Base-by-base conservation (phyloP, 2,797 vertebrate species). In the Leptoclinus maculatus region DNA sequence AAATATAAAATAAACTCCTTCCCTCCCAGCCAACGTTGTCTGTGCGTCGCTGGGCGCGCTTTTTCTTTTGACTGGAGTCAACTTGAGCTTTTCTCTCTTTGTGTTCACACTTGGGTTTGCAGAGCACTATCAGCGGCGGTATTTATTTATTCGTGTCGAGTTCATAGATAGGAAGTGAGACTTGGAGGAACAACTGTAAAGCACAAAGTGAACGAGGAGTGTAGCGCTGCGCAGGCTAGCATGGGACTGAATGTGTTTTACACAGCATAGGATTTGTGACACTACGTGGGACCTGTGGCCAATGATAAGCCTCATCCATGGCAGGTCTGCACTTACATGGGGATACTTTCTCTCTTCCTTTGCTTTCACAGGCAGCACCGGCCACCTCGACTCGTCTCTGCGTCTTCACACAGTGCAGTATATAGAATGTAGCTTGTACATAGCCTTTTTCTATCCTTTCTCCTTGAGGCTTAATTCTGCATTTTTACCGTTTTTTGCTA, bases 341-440 rank as follows among this genome's bases (percentile, higher is more conserved):
- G 95, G 94, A 94, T 95, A 95, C 94, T 95, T 96, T 95, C 95
- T 89, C 78, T 91, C 90, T 92, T 93, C 94, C 93, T 85, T 94
- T 96, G 94, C 93, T 96, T 97, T 96, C 95, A 87, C 96, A 96
- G 97, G 97, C 97, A 96, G 95, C 95, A 96, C 95, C 94, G 68
- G 63, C 83, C 88, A 87, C 88, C 63, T 94, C n/a, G 2, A 14
- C 54, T 32, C 92, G 78, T 93, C 92, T 90, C 91, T 94, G 95
- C 91, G 71, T 91, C 94, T 91, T 94, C 95, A 94, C 95, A 93
- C 94, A 96, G 94, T 96, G 95, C 94, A 96, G 95, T 97, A 96
- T 97, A 95, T 97, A 98, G 97, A 98, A 97, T 97, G 97, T 97
- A 99, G 97, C 97, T 93, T 98, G 97, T 98, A 97, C 95, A 98